Percentiles rank a stretch among this genome's conserved stretches.
Conservation (phyloP, 2,888 invertebrate genomes). For the Aproaerema taeniolella region DNA sequence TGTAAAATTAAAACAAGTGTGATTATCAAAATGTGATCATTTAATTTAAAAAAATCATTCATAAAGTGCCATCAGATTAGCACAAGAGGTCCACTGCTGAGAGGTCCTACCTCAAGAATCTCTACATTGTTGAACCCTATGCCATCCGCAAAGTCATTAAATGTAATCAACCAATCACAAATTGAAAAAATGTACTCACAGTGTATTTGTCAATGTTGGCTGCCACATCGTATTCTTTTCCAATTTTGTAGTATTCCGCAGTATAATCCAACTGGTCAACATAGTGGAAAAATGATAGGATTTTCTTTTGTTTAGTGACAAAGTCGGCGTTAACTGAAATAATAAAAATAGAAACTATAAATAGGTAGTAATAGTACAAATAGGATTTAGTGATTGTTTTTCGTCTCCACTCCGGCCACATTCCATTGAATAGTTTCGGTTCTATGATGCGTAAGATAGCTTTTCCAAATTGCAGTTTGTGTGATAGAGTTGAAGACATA, state of each 20-base stretch:
- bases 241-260: conserved; percentile 52
- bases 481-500: too few relatives aligned
- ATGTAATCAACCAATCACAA: neutral
- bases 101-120: too few relatives aligned
- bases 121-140: neutral
- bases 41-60: too few relatives aligned
- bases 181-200: conserved; percentile 34
- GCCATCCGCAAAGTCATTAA: neutral
- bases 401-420: too few relatives aligned
- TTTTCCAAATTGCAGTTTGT: too few relatives aligned
- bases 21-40: neutral
- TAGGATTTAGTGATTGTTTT: too few relatives aligned
- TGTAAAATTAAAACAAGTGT: conserved; percentile 28
- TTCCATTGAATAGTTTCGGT: too few relatives aligned
- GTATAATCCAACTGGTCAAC: conserved; percentile 46
- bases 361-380: neutral
- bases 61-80: too few relatives aligned
- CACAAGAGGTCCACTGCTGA: too few relatives aligned
- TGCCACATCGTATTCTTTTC: conserved; percentile 47
- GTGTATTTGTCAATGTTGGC: conserved; percentile 52
- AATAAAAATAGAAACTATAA: neutral
- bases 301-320: conserved; percentile 16
- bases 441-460: too few relatives aligned
- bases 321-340: conserved; percentile 25
- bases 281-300: conserved; percentile 50